A percentile compares a stretch with the other conserved stretches of the same genome.
Evolutionary conservation across 2,888 invertebrate species (phyloP).

Genomic region (Parthenolecanium corni): DNA sequence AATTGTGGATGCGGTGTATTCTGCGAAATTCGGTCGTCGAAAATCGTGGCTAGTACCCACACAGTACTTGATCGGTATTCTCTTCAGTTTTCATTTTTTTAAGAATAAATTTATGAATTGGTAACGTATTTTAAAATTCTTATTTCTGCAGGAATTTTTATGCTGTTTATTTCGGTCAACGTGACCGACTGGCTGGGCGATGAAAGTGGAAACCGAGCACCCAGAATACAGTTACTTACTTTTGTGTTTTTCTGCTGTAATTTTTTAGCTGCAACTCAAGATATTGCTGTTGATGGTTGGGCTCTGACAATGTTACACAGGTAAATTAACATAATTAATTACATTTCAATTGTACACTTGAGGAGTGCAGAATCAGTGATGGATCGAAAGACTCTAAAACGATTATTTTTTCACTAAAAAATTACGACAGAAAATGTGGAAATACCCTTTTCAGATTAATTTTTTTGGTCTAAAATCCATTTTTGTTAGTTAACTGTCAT

Average conservation of each 20-base stretch:
- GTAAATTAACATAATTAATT: constrained; percentile 39
- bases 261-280: constrained; percentile 96
- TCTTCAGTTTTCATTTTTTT: not conserved
- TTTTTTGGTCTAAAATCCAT: too few species aligned
- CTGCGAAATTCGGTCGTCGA: constrained; percentile 70
- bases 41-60: constrained; percentile 93
- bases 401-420: not conserved
- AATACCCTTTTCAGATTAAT: too few species aligned
- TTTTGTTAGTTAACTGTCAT: not conserved
- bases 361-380: too few species aligned
- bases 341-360: too few species aligned
- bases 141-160: constrained; percentile 37
- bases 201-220: constrained; percentile 21
- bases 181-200: constrained; percentile 65
- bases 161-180: constrained; percentile 71
- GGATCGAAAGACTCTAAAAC: not conserved
- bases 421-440: too few species aligned
- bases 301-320: constrained; percentile 95
- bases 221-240: constrained; percentile 49
- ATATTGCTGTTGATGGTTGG: constrained; percentile 99
- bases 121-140: not conserved
- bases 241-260: constrained; percentile 79
- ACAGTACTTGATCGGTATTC: constrained; percentile 79
- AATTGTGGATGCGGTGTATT: constrained; percentile 86
- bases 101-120: not conserved